Evolutionary conservation across 2,113 vertebrate species (phyloP).

Genomic region (Rhynchopsitta pachyrhyncha): DNA sequence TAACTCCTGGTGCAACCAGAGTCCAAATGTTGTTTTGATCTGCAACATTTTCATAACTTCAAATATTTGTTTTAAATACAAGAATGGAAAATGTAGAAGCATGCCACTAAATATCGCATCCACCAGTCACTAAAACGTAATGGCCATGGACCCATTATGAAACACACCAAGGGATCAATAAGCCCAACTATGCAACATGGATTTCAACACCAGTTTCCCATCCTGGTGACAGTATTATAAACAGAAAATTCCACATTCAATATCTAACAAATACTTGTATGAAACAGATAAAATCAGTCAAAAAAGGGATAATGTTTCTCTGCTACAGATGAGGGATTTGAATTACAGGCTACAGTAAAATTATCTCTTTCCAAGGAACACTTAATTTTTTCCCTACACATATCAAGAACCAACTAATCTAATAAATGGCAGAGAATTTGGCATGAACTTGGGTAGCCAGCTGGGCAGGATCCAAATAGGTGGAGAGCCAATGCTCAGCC

Average conservation of each 20-base stretch:
- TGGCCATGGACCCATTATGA: background rate
- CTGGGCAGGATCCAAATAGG: background rate
- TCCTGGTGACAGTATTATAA: background rate
- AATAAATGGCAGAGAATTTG: background rate
- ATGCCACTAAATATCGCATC: background rate
- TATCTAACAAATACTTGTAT: background rate
- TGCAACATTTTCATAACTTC: background rate
- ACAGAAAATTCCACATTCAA: background rate
- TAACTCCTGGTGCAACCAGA: background rate
- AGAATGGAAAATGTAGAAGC: background rate
- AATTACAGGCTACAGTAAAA: background rate
- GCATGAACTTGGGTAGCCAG: background rate
- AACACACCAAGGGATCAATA: background rate
- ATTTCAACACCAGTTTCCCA: background rate
- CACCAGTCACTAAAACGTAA: background rate
- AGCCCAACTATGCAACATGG: background rate
- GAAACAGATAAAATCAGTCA: background rate
- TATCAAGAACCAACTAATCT: background rate
- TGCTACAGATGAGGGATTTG: background rate
- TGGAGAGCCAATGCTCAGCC: background rate
- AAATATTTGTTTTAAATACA: background rate
- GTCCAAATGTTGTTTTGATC: background rate
- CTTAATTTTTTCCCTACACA: background rate
- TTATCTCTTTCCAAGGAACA: background rate
- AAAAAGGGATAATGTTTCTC: background rate